Evolutionary conservation across 2,797 vertebrate genomes (phyloP).

Genomic region (Chiroxiphia lanceolata): DNA sequence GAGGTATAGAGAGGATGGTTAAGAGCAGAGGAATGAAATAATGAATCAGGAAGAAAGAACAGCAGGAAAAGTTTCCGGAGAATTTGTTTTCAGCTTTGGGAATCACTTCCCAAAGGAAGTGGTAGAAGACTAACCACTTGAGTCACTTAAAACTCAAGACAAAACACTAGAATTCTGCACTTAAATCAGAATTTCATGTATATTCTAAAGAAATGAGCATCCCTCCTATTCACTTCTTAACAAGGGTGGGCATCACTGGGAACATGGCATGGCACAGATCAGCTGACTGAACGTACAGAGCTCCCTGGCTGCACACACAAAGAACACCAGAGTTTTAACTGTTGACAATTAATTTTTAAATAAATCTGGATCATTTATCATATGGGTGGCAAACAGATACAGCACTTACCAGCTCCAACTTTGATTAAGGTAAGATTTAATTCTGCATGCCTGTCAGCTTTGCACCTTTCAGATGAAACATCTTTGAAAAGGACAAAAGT

Average conservation of each 20-base stretch:
- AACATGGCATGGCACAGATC: background rate
- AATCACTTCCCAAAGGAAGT: slow-evolving; percentile 64
- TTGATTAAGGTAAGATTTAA: background rate
- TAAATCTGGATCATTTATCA: background rate
- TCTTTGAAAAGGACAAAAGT: slow-evolving; percentile 24
- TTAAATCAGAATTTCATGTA: background rate
- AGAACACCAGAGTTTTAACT: background rate
- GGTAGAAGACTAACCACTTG: background rate
- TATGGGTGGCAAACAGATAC: background rate
- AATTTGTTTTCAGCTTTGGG: slow-evolving; percentile 41
- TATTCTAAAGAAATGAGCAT: background rate
- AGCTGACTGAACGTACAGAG: background rate
- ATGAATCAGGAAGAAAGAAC: slow-evolving; percentile 8
- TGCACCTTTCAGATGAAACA: background rate
- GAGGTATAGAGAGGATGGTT: background rate
- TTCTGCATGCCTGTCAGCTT: background rate
- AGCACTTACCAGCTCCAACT: background rate
- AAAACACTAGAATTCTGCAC: background rate
- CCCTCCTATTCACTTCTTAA: background rate
- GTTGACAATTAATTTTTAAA: background rate
- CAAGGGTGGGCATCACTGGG: background rate
- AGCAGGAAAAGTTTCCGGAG: slow-evolving; percentile 47
- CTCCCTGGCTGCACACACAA: background rate
- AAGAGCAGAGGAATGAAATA: background rate
- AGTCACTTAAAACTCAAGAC: background rate